Base-by-base conservation (phyloP, 2,888 invertebrate genomes). In the Phragmatobia fuliginosa region DNA sequence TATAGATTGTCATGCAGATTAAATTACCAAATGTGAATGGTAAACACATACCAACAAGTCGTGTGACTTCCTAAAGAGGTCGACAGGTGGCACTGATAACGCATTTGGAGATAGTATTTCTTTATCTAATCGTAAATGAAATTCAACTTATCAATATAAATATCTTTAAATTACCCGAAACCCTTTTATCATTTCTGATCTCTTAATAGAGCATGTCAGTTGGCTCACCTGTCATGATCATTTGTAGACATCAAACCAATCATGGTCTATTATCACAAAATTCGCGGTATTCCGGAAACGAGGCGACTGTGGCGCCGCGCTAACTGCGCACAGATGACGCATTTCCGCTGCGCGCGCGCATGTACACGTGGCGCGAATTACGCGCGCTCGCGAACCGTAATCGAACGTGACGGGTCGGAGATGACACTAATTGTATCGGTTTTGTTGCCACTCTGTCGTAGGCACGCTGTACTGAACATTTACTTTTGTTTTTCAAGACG, bases 301-400 rank as follows among this genome's bases (percentile, higher is more conserved):
- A 4, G 61, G 68, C 74, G 81, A 80, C 82, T 33, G 84, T 86
- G 88, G 87, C 85, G 88, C 88, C 88, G 67, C 88, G 66, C 81
- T 85, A 85, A 88, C 83, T 72, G 70, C 33, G 60, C 69, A 70
- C 88, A 88, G 83, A 85, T 87, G 88, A 76, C 78, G 70, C 69
- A 75, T 76, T 85, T 85, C 86, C 87, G 83, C 60, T 75, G 82
- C 78, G 78, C 78, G 28, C 28, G 52, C 69, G 76, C 63, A 62
- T 62, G 71, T 14, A 73, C 87, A 90, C 87, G 88, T 90, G 90
- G 80, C 78, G 66, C 79, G 83, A 81, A 82, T 88, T 87, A 86
- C 86, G 79, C 85, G 87, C 87, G 76, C 85, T 84, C 83, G 83
- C 82, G 78, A 82, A 78, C 81, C 72, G 77, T 86, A 87, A 89